These are phyloP conservation scores for Cheilosia impressa DNA, from an alignment of 2,888 invertebrate species.

Conservation along the genomic window DNA sequence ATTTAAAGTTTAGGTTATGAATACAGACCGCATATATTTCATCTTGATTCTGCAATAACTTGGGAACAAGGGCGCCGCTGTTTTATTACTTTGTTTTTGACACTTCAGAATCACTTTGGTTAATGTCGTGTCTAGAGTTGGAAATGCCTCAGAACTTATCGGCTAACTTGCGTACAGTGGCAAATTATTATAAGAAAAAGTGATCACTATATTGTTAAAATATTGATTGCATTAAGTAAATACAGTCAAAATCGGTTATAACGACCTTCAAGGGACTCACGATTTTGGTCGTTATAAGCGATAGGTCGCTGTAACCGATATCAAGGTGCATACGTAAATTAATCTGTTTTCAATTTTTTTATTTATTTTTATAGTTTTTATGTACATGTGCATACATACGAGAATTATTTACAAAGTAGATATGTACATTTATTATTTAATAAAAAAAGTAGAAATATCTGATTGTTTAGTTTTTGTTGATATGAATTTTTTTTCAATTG, in stretches of 20 bases:
- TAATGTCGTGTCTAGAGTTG: constrained; percentile 9
- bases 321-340: too few species aligned
- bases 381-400: too few species aligned
- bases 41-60: neutral
- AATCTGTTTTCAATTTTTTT: too few species aligned
- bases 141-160: neutral
- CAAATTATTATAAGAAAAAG: neutral
- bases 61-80: neutral
- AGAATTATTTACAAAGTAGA: too few species aligned
- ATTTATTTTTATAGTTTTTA: too few species aligned
- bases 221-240: neutral
- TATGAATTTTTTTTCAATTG: neutral
- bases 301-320: too few species aligned
- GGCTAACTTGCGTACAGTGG: neutral
- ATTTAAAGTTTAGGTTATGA: neutral
- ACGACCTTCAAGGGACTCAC: too few species aligned
- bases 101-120: constrained; percentile 1
- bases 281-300: neutral
- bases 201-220: neutral
- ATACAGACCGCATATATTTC: constrained; percentile 4
- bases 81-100: neutral
- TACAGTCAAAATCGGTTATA: neutral
- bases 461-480: too few species aligned
- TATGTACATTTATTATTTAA: too few species aligned
- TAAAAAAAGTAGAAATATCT: too few species aligned